Evolutionary conservation across 2,888 invertebrate genomes (phyloP), one percentile per base, ranked within the genome.

Genomic region (Rhingia campestris): DNA sequence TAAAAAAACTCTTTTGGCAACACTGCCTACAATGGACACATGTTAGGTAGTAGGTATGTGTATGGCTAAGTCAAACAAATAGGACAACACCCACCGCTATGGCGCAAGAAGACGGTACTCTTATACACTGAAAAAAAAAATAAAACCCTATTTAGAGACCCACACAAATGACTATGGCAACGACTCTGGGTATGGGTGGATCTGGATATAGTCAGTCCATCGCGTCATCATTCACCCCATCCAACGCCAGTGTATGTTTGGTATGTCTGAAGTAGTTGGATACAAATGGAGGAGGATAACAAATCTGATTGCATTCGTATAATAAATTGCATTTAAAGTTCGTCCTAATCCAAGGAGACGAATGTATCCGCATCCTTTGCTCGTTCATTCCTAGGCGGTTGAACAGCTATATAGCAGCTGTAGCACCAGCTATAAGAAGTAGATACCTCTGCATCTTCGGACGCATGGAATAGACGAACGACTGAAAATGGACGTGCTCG

Each of bases 311-410:
- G 85, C 75, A 76, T 85, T 85, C 80, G 85, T 85, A 85, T 85
- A 85, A 85, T 81, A 85, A 85, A 85, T 85, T 85, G 81, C 85
- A 85, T 85, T 85, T 85, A 85, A 81, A 76, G 81, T 85, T 85
- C 80, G 75, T 80, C 85, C 81, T 85, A 85, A 85, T 80, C 79
- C 79, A 74, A 64, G 64, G 64, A 84, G 74, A 84, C 79, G 79
- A 79, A 84, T 79, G 66, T 75, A 80, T 80, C 79, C 64, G 64
- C 74, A 70, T 80, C 74, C 43, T 77, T 61, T 72, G 63, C 39
- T 49, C 49, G 12, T 32, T 12, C 49, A 35, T 41, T 37, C 58
- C 5, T 49, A 35, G 32, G 30, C 22, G 32, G 43, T n/a, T 37
- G 47, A 12, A 22, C 6, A 33, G 7, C 12, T 35, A 33, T 43